Base-by-base conservation (phyloP, 2,113 vertebrate species). In the Chaetodon auriga region DNA sequence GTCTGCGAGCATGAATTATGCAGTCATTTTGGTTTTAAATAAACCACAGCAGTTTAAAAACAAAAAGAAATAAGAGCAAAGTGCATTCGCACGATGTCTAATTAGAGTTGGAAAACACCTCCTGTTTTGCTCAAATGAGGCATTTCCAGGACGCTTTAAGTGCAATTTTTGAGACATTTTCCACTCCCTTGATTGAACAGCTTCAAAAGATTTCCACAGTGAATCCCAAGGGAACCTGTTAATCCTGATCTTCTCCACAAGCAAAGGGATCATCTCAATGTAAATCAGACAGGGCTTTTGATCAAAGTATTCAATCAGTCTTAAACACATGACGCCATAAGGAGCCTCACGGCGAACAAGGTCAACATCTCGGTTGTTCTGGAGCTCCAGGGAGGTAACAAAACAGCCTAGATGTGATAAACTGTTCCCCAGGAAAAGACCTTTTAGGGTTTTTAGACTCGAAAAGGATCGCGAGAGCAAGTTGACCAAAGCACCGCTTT, bases 161-260 rank as follows among this genome's bases (percentile, higher is more conserved):
- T 18, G 74, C 72, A 85, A 74, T 87, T 90, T 88, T 82, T 21
- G 72, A 91, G 81, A 92, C 82, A 86, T 92, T 89, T 93, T 87
- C 84, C 81, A 62, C 81, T 75, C 84, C 74, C 84, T 86, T 93
- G 92, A 93, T 77, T 93, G 92, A 93, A 87, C 94, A 84, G 91
- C 94, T 94, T 95, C 94, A 95, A 95, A 95, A 75, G 83, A 75
- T 82, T 89, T 92, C 78, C 62, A 63, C 87, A 63, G 23, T 46
- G 90, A 89, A 90, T 94, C 91, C 89, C 90, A 81, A 91, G 86
- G 87, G 91, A 92, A 90, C 81, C 73, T 72, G 89, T 83, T 95
- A 94, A 95, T 95, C 93, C 94, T 93, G 92, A 95, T 94, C 93
- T 93, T 93, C 91, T 90, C 85, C 87, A 89, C 90, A 84, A 93